These are phyloP conservation scores for Syngnathoides biaculeatus DNA, from an alignment of 2,113 vertebrate genomes.

Conservation along the genomic window DNA sequence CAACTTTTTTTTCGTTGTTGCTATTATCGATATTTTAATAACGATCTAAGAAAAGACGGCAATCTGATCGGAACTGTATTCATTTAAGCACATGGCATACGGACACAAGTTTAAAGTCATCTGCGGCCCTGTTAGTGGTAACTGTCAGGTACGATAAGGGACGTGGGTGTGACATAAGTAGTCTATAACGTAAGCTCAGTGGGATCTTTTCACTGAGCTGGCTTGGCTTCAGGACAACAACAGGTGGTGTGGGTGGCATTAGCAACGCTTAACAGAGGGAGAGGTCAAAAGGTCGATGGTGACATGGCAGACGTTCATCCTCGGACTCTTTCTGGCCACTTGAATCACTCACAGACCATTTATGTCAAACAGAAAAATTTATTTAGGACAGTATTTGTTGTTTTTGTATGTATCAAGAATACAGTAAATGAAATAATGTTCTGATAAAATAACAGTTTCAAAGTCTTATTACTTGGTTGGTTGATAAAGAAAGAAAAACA, in stretches of 20 bases:
- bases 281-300: conserved; percentile 46
- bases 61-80: background rate
- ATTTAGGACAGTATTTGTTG: background rate
- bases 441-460: no score
- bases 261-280: conserved; percentile 61
- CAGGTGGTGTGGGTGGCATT: conserved; percentile 65
- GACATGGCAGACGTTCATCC: conserved; percentile 17
- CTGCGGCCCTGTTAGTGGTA: background rate
- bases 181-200: conserved; percentile 29
- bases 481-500: no score
- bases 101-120: background rate
- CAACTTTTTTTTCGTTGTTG: no score
- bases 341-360: background rate
- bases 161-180: conserved; percentile 15
- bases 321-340: conserved; percentile 1
- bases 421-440: no score
- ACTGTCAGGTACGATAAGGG: conserved; percentile 5
- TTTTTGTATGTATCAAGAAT: no score
- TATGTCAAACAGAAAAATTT: background rate
- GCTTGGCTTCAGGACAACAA: conserved; percentile 32
- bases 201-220: conserved; percentile 20
- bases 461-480: no score
- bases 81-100: background rate
- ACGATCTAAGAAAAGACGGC: background rate
- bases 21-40: no score